These are phyloP conservation scores for Montipora foliosa DNA, from an alignment of 64 coral and sea anemone genomes.

Conservation along the genomic window DNA sequence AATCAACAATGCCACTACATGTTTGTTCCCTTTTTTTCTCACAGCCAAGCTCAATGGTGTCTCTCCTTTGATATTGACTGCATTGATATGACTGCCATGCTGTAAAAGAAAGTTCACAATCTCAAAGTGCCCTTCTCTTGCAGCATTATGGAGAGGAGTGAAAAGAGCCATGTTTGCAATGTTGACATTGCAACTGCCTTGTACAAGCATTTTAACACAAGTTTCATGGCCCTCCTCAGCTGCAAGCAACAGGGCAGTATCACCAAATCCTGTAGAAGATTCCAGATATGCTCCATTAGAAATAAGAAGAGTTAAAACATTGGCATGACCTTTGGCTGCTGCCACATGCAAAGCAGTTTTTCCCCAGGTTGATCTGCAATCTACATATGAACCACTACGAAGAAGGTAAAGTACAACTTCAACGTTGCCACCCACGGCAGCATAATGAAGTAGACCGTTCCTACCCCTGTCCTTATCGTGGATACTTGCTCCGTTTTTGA, in stretches of 20 bases:
- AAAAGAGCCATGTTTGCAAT: slow-evolving; percentile 13
- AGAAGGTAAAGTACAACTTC: slow-evolving; percentile 21
- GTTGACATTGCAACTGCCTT: slow-evolving; percentile 41
- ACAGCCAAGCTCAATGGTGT: slow-evolving; percentile 59
- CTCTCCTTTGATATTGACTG: background rate
- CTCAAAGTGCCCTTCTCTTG: slow-evolving; percentile 36
- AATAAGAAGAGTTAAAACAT: slow-evolving; percentile 34
- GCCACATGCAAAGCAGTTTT: slow-evolving; percentile 70
- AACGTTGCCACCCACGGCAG: slow-evolving; percentile 1
- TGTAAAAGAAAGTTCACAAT: slow-evolving; percentile 39
- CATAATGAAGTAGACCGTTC: slow-evolving; percentile 27
- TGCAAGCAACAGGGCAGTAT: slow-evolving; percentile 61
- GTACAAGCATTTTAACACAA: slow-evolving; percentile 53
- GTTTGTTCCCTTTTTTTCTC: slow-evolving; percentile 23
- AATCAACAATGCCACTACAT: slow-evolving; percentile 42
- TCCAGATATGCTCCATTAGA: slow-evolving; percentile 55
- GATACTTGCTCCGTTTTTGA: slow-evolving; percentile 16
- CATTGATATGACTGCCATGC: slow-evolving; percentile 27
- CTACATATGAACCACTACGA: background rate
- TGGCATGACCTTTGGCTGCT: slow-evolving; percentile 25
- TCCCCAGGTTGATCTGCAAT: slow-evolving; percentile 58
- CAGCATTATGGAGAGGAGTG: slow-evolving; percentile 67
- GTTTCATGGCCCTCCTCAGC: slow-evolving; percentile 48
- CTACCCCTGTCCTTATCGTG: slow-evolving; percentile 23
- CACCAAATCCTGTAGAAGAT: slow-evolving; percentile 38